Conservation (phyloP, 2,113 vertebrate species). For the Xenopus borealis region DNA sequence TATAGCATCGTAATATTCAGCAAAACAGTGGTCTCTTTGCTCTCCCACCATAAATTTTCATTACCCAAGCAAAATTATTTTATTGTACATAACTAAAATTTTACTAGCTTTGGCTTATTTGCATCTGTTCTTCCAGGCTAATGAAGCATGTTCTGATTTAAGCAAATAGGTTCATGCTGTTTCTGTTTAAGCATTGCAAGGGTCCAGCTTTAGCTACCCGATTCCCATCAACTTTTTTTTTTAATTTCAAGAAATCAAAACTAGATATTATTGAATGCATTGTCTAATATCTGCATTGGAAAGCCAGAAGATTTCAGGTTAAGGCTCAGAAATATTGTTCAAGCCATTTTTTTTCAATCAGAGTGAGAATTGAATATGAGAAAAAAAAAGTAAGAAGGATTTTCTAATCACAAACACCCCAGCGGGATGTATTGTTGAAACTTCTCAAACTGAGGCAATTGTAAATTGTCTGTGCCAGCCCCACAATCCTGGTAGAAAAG, state of each 20-base stretch:
- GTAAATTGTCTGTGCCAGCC: slow-evolving; percentile 43
- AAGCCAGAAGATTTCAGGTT: slow-evolving; percentile 65
- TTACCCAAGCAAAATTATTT: too few relatives aligned
- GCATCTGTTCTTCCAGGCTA: too few relatives aligned
- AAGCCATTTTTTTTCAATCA: slow-evolving; percentile 60
- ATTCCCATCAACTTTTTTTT: slow-evolving; percentile 4
- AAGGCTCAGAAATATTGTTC: slow-evolving; percentile 64
- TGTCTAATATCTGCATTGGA: slow-evolving; percentile 66
- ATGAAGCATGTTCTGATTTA: not conserved
- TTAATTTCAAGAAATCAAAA: slow-evolving; percentile 21
- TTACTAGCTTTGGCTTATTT: too few relatives aligned
- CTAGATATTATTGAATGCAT: slow-evolving; percentile 62
- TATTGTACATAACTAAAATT: too few relatives aligned
- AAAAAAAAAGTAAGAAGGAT: slow-evolving; percentile 46
- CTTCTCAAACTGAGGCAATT: slow-evolving; percentile 35
- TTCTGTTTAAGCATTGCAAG: not conserved
- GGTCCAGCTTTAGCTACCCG: not conserved
- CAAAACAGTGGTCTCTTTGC: too few relatives aligned
- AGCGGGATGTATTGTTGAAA: not conserved
- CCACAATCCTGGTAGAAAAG: slow-evolving; percentile 41
- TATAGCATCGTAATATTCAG: too few relatives aligned
- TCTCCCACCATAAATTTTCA: not conserved
- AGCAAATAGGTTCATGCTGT: not conserved
- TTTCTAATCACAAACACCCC: slow-evolving; percentile 48
- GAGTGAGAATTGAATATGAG: slow-evolving; percentile 61